Evolutionary conservation across 2,113 vertebrate species (phyloP).

Genomic region (Macroglossus sobrinus): DNA sequence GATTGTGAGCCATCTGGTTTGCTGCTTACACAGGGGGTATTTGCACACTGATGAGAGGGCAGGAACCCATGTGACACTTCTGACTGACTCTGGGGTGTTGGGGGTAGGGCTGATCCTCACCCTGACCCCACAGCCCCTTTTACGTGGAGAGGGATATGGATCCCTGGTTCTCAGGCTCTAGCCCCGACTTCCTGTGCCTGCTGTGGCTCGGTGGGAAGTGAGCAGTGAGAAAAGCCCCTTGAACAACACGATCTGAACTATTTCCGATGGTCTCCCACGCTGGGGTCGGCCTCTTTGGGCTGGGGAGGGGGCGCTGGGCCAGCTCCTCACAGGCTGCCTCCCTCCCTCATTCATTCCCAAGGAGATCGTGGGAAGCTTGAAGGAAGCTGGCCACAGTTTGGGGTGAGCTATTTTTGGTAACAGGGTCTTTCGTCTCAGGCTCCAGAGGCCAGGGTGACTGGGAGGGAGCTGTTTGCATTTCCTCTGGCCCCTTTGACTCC

Average conservation of each 20-base stretch:
- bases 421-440: constrained; percentile 78
- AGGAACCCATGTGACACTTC: neutral
- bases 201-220: constrained; percentile 24
- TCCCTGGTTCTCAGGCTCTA: constrained; percentile 59
- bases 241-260: neutral
- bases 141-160: neutral
- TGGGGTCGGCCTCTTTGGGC: constrained; percentile 31
- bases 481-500: constrained; percentile 70
- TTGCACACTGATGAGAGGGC: neutral
- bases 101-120: neutral
- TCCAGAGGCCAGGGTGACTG: constrained; percentile 80
- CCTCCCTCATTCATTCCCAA: constrained; percentile 82
- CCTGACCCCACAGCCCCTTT: neutral
- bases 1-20: neutral
- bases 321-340: constrained; percentile 15
- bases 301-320: constrained; percentile 55
- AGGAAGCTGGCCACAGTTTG: constrained; percentile 82
- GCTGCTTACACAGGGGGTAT: neutral
- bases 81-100: neutral
- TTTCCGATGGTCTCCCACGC: constrained; percentile 72
- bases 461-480: constrained; percentile 80
- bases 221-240: constrained; percentile 64
- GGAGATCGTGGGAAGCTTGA: constrained; percentile 82
- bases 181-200: constrained; percentile 52
- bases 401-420: constrained; percentile 89